These are phyloP conservation scores for Trichomycterus rosablanca DNA, from an alignment of 2,113 vertebrate species.

Conservation along the genomic window DNA sequence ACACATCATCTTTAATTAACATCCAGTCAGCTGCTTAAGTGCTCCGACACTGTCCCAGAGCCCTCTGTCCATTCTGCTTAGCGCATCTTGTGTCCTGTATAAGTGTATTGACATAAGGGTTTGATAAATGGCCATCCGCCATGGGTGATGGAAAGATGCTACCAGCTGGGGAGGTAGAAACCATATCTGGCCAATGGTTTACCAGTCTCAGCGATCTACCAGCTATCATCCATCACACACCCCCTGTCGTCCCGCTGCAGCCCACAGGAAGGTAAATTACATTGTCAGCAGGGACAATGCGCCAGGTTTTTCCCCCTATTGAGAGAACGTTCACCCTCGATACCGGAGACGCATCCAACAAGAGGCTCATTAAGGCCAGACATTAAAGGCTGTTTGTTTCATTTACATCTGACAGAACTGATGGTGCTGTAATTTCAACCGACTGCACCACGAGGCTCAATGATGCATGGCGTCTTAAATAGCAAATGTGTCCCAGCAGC, in stretches of 20 bases:
- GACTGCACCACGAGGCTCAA: constrained; percentile 37
- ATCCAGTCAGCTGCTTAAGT: constrained; percentile 37
- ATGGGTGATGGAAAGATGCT: constrained; percentile 14
- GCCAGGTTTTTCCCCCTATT: constrained; percentile 21
- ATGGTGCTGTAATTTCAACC: constrained; percentile 42
- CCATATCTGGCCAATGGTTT: constrained; percentile 13
- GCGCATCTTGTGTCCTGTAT: neutral
- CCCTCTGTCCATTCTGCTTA: constrained; percentile 23
- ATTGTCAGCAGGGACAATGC: constrained; percentile 45
- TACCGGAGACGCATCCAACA: constrained; percentile 36
- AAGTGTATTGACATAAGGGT: constrained; percentile 15
- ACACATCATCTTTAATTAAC: constrained; percentile 40
- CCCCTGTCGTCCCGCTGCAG: constrained; percentile 5
- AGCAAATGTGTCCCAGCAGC: constrained; percentile 14
- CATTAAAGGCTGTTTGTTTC: constrained; percentile 47
- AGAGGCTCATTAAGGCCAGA: constrained; percentile 40
- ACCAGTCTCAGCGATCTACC: constrained; percentile 21
- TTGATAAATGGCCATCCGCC: constrained; percentile 27
- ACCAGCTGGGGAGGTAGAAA: constrained; percentile 14
- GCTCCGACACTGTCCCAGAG: constrained; percentile 11
- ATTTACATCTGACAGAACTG: constrained; percentile 43
- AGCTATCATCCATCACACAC: constrained; percentile 22
- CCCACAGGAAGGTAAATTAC: constrained; percentile 46
- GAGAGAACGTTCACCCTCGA: constrained; percentile 22
- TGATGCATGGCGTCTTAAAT: constrained; percentile 34